Conservation (phyloP, 2,888 invertebrate species). For the Phalera bucephala region DNA sequence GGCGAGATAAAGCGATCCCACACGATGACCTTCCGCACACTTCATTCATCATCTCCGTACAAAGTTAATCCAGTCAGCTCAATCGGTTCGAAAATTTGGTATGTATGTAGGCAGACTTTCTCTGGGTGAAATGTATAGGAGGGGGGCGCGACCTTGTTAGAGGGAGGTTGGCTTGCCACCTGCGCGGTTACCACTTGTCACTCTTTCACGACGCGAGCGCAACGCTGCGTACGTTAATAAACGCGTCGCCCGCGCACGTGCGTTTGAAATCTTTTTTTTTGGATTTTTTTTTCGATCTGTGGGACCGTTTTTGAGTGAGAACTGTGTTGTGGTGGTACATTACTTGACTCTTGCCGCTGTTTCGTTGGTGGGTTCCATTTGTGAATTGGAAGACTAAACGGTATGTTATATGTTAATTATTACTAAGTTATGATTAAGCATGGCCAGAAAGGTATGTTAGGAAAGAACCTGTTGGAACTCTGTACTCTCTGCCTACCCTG, state of each 20-base stretch:
- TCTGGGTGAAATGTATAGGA: conserved; percentile 75
- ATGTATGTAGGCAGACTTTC: conserved; percentile 83
- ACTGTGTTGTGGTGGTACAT: conserved; percentile 56
- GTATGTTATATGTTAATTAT: conserved; percentile 38
- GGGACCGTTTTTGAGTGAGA: conserved; percentile 58
- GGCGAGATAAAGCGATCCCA: conserved; percentile 30
- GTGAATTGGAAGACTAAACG: conserved; percentile 46
- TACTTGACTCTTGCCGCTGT: conserved; percentile 42
- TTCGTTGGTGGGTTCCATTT: conserved; percentile 26
- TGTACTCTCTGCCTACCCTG: too few species aligned
- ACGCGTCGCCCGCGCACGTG: conserved; percentile 61
- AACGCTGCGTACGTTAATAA: conserved; percentile 57
- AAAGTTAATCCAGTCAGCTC: conserved; percentile 57
- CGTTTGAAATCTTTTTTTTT: conserved; percentile 29
- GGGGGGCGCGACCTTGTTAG: conserved; percentile 79
- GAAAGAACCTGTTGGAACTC: too few species aligned
- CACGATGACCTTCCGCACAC: conserved; percentile 42
- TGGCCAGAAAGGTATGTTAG: too few species aligned
- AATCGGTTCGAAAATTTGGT: conserved; percentile 80
- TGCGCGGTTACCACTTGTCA: conserved; percentile 76
- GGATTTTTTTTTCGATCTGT: conserved; percentile 31
- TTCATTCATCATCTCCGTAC: conserved; percentile 56
- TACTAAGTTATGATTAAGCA: conserved; percentile 1
- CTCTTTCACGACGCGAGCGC: conserved; percentile 69
- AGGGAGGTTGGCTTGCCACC: conserved; percentile 75